Evolutionary conservation across 2,888 invertebrate genomes (phyloP), one percentile per base, ranked within the genome.

Genomic region (Eupithecia vulgata): DNA sequence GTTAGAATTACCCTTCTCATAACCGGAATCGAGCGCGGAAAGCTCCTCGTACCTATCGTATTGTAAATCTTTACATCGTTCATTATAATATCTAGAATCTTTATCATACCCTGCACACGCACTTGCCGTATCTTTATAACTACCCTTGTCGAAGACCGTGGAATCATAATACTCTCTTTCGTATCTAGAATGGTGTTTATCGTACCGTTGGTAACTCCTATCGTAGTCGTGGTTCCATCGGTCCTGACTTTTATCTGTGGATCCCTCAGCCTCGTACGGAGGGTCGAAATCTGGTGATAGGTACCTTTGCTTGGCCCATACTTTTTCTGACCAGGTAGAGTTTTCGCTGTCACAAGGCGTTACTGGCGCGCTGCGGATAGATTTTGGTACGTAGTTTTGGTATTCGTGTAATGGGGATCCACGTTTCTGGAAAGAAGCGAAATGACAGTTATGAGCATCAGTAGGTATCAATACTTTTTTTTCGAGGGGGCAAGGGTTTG

Each of bases 301-400:
- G 79, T 85, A 85, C 77, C 81, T 82, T 78, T 85, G 84, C 72
- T 87, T 88, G 76, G 87, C 85, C 83, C 88, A 85, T 42, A 84
- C 81, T 75, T 85, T 83, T 64, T 88, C 90, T 1, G 91, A 89
- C 92, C 92, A 92, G 5, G 88, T 88, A 3, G 91, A 88, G 68
- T 87, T 85, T 77, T 91, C 93, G 80, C 90, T 91, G 74, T 94
- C 93, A 82, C 93, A 91, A n/a, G 94, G 94, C 15, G 94, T 94
- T 5, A 93, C 92, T 21, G 94, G 94, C 5, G 93, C 94, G 79
- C 93, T 94, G 76, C 88, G 88, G 64, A 83, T 85, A 45, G 88
- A 86, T 85, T 90, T 91, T n/a, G 91, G 91, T 84, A 85, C 84
- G 81, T 88, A 86, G 73, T 85, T 83, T 59, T 84, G 85, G 72